phyloP scores from a whole-genome alignment of 2,888 invertebrate genomes.

The Congeria kusceri region DNA sequence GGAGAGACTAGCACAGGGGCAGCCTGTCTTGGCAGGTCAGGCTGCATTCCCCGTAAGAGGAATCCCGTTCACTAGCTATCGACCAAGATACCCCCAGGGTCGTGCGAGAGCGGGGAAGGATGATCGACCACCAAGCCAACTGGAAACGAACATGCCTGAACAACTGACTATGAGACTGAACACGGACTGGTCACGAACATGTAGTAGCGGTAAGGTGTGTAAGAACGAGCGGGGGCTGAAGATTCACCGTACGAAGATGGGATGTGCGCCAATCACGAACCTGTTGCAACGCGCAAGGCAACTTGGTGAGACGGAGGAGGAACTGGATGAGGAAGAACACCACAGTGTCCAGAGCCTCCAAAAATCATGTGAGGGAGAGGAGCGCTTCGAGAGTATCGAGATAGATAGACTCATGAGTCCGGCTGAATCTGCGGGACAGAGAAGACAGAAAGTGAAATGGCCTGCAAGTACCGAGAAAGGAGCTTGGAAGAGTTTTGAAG shows the following conservation, averaged over 20 bases:
- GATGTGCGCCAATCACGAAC: conserved; percentile 16
- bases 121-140: conserved; percentile 19
- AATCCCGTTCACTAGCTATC: too few relatives aligned
- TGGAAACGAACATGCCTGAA: conserved; percentile 15
- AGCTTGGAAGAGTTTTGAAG: conserved; percentile 7
- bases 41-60: too few relatives aligned
- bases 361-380: background rate
- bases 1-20: too few relatives aligned
- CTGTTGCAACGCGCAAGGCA: conserved; percentile 30
- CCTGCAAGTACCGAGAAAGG: conserved; percentile 9
- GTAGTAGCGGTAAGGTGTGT: conserved; percentile 20
- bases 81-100: conserved; percentile 14
- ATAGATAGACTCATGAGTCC: background rate
- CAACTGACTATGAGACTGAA: conserved; percentile 12
- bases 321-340: conserved; percentile 18
- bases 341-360: conserved; percentile 13
- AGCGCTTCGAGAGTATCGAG: background rate
- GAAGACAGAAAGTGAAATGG: conserved; percentile 17
- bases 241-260: conserved; percentile 26
- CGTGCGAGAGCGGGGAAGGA: conserved; percentile 21
- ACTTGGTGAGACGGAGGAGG: conserved; percentile 30
- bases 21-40: too few relatives aligned
- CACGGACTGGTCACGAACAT: conserved; percentile 29
- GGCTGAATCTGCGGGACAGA: background rate
- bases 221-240: conserved; percentile 18